Base-by-base conservation (phyloP, 2,797 vertebrate genomes). In the Thalassophryne amazonica region DNA sequence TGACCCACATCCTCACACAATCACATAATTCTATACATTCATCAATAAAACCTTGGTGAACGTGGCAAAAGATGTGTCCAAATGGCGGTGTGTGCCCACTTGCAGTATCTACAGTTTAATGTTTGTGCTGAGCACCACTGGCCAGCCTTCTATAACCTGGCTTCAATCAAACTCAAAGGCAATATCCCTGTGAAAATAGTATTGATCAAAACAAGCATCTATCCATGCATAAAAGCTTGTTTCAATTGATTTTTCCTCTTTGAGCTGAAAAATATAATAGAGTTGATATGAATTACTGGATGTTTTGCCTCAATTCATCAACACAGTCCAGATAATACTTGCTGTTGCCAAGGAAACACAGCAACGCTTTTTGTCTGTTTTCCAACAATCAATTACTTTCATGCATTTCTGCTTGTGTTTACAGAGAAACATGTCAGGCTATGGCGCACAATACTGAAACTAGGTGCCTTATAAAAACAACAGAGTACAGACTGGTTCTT, bases 351-450 rank as follows among this genome's bases (percentile, higher is more conserved):
- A 71, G 87, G 93, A 78, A 93, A 93, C 91, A 76, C 74, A 87
- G 89, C 91, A 92, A 93, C 89, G 86, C 86, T 86, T 86, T 91
- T 86, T 83, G 88, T 85, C 89, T 92, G 85, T 91, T 91, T 89
- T 88, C 89, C 76, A 91, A 87, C 81, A 88, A 91, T 93, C 91
- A 92, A 93, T 95, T 92, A 92, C 89, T 88, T 91, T 91, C 93
- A 92, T 92, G 87, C 87, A 80, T 88, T 90, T 50, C 70, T 76
- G 80, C 67, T 73, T 77, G 87, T 84, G 83, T 92, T 92, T 90
- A 90, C 86, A 88, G 67, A 78, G 50, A 61, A 81, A 83, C 69
- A 83, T 58, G 48, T 58, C 73, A 63, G 49, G 51, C 57, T 67
- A 61, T 57, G 56, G 48, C 72, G 65, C 60, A 62, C 38, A 60